Evolutionary conservation across 1,140 invertebrate species (phyloP).

Genomic region (Frieseomelitta varia): DNA sequence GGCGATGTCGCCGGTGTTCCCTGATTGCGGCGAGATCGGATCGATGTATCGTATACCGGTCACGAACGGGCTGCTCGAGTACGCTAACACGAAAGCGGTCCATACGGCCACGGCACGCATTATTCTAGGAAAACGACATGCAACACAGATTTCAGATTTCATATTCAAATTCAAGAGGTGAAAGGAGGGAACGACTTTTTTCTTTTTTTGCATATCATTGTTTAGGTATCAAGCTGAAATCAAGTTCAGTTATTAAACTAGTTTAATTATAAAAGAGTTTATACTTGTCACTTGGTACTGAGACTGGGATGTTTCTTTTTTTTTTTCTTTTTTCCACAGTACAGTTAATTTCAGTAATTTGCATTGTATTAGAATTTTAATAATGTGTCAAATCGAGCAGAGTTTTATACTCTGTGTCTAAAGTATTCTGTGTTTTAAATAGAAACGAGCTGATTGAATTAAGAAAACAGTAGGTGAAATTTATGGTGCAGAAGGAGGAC

Average conservation of each 20-base stretch:
- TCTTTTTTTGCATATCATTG: too few species aligned
- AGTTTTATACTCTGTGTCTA: too few species aligned
- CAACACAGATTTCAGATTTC: background rate
- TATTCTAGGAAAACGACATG: slow-evolving; percentile 62
- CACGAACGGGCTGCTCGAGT: slow-evolving; percentile 70
- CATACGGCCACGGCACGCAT: slow-evolving; percentile 75
- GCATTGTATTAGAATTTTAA: too few species aligned
- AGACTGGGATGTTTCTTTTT: too few species aligned
- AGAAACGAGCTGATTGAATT: background rate
- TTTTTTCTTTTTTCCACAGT: too few species aligned
- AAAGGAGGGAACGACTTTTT: too few species aligned
- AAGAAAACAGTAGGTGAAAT: background rate
- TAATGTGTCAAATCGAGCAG: too few species aligned
- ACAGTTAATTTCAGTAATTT: too few species aligned
- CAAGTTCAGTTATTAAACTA: too few species aligned
- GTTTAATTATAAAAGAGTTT: too few species aligned
- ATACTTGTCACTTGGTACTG: too few species aligned
- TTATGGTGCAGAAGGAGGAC: background rate
- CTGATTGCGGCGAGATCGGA: slow-evolving; percentile 65
- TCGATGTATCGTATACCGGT: slow-evolving; percentile 69
- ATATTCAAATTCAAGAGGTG: background rate
- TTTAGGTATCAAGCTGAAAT: too few species aligned
- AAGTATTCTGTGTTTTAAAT: background rate
- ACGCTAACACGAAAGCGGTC: slow-evolving; percentile 71
- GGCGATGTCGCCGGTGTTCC: slow-evolving; percentile 63